These are phyloP conservation scores for Chrysomallon squamiferum DNA, from an alignment of 1,140 invertebrate genomes.

Conservation along the genomic window DNA sequence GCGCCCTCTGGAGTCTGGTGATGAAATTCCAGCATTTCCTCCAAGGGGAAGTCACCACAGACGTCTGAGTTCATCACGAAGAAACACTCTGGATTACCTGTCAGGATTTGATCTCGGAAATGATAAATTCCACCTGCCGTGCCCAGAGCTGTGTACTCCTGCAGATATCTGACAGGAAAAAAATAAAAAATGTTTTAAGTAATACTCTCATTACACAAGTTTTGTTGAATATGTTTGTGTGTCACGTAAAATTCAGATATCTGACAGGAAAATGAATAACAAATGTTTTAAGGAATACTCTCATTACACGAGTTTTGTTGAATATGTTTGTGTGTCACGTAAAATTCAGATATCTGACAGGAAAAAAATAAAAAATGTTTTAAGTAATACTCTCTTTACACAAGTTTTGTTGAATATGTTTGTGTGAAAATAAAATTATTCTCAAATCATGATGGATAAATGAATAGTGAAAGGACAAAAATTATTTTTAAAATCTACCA, in stretches of 20 bases:
- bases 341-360: slow-evolving; percentile 79
- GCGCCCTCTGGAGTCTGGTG: slow-evolving; percentile 42
- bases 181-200: background rate
- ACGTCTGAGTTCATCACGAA: slow-evolving; percentile 98
- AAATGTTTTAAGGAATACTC: background rate
- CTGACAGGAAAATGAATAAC: slow-evolving; percentile 54
- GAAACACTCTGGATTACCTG: slow-evolving; percentile 87
- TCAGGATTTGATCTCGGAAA: slow-evolving; percentile 93
- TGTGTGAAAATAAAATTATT: no score
- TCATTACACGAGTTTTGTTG: no score
- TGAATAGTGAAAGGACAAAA: no score
- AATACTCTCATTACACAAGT: no score
- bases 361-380: slow-evolving; percentile 2
- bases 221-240: no score
- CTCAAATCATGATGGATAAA: no score
- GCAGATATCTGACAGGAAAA: slow-evolving; percentile 76
- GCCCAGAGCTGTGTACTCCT: slow-evolving; percentile 93
- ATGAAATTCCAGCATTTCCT: slow-evolving; percentile 87
- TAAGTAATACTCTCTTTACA: no score
- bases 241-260: no score
- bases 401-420: no score
- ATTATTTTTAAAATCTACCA: no score
- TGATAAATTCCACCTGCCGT: slow-evolving; percentile 98
- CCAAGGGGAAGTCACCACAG: slow-evolving; percentile 94
- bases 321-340: no score